phyloP scores from a whole-genome alignment of 2,888 invertebrate genomes.

The Ceraclea dissimilis region DNA sequence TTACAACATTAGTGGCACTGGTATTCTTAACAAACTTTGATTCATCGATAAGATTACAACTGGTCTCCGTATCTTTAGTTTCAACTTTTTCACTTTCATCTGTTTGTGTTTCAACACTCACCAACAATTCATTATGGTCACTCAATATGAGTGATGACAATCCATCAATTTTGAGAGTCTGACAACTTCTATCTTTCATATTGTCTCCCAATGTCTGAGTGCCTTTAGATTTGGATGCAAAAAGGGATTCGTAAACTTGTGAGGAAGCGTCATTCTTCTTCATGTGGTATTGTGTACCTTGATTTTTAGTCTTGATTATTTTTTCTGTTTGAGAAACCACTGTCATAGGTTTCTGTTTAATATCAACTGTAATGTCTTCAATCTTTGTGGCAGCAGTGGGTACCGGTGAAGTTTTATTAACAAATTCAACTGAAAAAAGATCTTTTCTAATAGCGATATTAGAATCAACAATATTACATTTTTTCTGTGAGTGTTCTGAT shows the following conservation, averaged over 20 bases:
- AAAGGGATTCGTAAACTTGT: conserved; percentile 23
- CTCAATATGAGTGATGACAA: neutral
- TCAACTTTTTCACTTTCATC: conserved; percentile 27
- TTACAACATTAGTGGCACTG: conserved; percentile 26
- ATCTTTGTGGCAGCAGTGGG: neutral
- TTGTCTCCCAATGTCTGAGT: conserved; percentile 8
- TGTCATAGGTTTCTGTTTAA: neutral
- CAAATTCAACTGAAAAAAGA: neutral
- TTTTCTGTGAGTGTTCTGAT: neutral
- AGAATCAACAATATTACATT: conserved; percentile 1
- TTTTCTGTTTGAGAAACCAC: neutral
- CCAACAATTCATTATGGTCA: neutral
- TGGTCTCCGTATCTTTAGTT: neutral
- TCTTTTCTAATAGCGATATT: conserved; percentile 10
- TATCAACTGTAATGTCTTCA: neutral
- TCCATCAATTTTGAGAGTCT: conserved; percentile 13
- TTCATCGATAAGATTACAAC: conserved; percentile 24
- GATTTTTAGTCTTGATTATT: conserved; percentile 4
- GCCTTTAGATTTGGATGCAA: conserved; percentile 23
- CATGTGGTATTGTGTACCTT: conserved; percentile 20
- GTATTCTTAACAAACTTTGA: conserved; percentile 21
- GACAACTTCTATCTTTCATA: conserved; percentile 14
- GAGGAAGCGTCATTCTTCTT: conserved; percentile 20
- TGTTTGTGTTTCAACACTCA: conserved; percentile 27
- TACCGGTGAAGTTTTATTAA: neutral